These are phyloP conservation scores for Patiria pectinifera DNA, from an alignment of 53 echinoderm and acorn worm genomes.

Conservation along the genomic window DNA sequence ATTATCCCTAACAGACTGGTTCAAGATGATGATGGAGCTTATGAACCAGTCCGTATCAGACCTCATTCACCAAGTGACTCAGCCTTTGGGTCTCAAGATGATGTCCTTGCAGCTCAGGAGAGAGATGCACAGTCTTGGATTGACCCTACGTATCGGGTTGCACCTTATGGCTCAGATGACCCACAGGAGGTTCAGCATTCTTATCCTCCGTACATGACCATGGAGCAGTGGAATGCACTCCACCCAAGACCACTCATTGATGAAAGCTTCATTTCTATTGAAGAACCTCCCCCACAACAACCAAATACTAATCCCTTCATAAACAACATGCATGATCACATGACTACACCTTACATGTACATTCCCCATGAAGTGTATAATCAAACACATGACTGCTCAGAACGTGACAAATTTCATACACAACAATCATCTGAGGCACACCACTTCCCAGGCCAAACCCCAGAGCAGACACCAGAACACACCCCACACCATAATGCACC, in stretches of 20 bases:
- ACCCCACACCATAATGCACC: background rate
- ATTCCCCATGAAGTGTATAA: too few relatives aligned
- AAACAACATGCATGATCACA: too few relatives aligned
- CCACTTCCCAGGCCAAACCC: background rate
- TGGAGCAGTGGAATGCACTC: background rate
- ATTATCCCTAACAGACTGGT: background rate
- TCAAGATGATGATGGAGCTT: background rate
- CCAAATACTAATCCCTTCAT: too few relatives aligned
- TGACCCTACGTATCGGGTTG: background rate
- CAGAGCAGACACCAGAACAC: background rate
- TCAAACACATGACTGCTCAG: too few relatives aligned
- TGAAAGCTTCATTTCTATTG: too few relatives aligned
- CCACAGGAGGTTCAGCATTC: background rate
- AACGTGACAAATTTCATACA: too few relatives aligned
- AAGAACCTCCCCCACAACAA: too few relatives aligned
- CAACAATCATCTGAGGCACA: too few relatives aligned
- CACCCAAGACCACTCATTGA: too few relatives aligned
- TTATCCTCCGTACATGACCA: background rate
- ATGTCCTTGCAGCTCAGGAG: background rate
- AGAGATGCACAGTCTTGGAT: background rate
- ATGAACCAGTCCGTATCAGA: background rate
- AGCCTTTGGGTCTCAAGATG: background rate
- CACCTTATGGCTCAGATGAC: background rate
- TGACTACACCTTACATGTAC: too few relatives aligned
- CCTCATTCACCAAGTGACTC: conserved; percentile 2